Evolutionary conservation across 2,113 vertebrate genomes (phyloP).

Genomic region (Ptilonorhynchus violaceus): DNA sequence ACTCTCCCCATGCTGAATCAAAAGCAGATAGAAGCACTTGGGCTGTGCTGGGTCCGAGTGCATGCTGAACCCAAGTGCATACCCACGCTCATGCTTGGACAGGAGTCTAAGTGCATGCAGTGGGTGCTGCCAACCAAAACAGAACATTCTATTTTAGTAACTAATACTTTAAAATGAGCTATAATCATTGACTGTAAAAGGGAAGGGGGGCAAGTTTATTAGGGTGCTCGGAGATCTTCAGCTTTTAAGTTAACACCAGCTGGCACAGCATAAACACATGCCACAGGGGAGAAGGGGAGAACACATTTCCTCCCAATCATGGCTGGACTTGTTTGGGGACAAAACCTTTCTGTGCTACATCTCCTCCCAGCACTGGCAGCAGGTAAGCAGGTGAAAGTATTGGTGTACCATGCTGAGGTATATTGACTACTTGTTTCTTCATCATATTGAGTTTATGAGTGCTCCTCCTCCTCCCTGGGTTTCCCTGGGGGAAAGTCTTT

Average conservation of each 20-base stretch:
- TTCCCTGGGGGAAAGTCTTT: neutral
- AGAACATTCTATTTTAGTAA: neutral
- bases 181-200: neutral
- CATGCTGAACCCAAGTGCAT: rapidly evolving
- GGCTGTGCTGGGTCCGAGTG: neutral
- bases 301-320: neutral
- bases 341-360: neutral
- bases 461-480: neutral
- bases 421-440: neutral
- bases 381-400: neutral
- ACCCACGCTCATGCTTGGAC: neutral
- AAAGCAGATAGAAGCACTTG: neutral
- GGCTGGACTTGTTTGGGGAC: neutral
- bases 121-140: neutral
- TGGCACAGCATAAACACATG: neutral
- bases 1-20: neutral
- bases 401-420: rapidly evolving
- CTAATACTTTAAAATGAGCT: neutral
- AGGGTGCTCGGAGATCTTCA: neutral
- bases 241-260: neutral
- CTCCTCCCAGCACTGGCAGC: neutral
- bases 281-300: neutral
- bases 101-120: neutral
- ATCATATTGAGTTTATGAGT: neutral
- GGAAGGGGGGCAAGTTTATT: neutral